Percentiles rank a stretch among this genome's conserved stretches.
Evolutionary conservation across 2,797 vertebrate species (phyloP).

Genomic region (Luscinia luscinia): DNA sequence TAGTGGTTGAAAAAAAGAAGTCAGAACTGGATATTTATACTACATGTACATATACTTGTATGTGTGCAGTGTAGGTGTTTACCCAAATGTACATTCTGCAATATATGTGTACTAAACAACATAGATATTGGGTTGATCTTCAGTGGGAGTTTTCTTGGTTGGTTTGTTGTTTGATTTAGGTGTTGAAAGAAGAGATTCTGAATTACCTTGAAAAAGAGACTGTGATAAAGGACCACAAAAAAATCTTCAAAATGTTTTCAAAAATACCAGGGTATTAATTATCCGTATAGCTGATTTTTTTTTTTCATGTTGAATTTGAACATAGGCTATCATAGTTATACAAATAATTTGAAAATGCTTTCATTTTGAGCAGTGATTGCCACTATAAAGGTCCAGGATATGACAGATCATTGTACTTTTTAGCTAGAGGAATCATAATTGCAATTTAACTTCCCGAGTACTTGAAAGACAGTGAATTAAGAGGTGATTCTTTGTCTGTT

Average conservation of each 20-base stretch:
- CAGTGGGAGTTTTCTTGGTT: not conserved
- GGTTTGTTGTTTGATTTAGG: not conserved
- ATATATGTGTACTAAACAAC: not conserved
- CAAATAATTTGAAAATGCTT: not conserved
- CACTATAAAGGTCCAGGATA: not conserved
- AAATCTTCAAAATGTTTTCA: not conserved
- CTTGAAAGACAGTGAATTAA: constrained; percentile 35
- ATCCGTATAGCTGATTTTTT: not conserved
- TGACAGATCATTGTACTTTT: not conserved
- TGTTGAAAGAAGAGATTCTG: not conserved
- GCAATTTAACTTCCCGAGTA: constrained; percentile 2
- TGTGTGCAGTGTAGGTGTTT: not conserved
- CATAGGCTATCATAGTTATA: not conserved
- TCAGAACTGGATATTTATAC: constrained; percentile 1
- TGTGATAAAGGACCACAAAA: constrained; percentile 4
- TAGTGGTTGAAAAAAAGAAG: not conserved
- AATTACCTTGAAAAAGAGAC: constrained; percentile 8
- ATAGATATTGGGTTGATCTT: not conserved
- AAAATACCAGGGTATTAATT: not conserved
- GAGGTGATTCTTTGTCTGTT: not conserved
- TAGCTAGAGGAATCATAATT: not conserved
- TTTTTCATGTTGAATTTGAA: not conserved
- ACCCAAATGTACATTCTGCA: not conserved
- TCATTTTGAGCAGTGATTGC: not conserved
- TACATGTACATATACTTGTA: not conserved